Conservation (phyloP, 2,113 vertebrate species). For the Hyperoodon ampullatus region DNA sequence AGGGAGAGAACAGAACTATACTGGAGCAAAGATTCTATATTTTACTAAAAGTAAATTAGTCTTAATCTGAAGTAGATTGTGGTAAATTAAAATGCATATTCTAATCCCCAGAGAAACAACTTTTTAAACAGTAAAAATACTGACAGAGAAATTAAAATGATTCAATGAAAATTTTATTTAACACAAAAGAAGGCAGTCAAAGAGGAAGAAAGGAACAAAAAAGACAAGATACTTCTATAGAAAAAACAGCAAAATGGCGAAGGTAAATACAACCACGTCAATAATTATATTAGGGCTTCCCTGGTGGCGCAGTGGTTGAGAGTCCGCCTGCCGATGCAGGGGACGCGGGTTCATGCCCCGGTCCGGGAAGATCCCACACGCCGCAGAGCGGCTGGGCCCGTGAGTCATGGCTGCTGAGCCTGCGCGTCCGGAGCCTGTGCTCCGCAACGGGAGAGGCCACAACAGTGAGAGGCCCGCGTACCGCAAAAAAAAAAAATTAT, state of each 20-base stretch:
- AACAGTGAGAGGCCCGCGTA: too few relatives aligned
- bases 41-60: constrained; percentile 29
- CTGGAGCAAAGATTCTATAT: constrained; percentile 27
- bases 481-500: too few relatives aligned
- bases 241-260: neutral
- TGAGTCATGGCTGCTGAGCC: too few relatives aligned
- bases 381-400: too few relatives aligned
- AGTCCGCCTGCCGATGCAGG: too few relatives aligned
- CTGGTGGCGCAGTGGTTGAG: too few relatives aligned
- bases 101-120: neutral
- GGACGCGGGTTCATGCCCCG: too few relatives aligned
- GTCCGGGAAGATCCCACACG: too few relatives aligned
- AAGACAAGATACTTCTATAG: neutral
- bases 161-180: constrained; percentile 8
- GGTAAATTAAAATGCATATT: neutral
- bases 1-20: neutral
- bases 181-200: neutral
- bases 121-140: neutral
- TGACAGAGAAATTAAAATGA: neutral
- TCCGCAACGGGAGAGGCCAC: too few relatives aligned
- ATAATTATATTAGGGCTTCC: constrained; percentile 32
- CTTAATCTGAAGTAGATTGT: neutral
- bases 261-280: neutral
- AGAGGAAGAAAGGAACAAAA: neutral
- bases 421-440: too few relatives aligned